A percentile compares a stretch with the other conserved stretches of the same genome.
These are phyloP conservation scores for Eumerus sabulonum DNA, from an alignment of 2,888 invertebrate genomes.

Conservation along the genomic window DNA sequence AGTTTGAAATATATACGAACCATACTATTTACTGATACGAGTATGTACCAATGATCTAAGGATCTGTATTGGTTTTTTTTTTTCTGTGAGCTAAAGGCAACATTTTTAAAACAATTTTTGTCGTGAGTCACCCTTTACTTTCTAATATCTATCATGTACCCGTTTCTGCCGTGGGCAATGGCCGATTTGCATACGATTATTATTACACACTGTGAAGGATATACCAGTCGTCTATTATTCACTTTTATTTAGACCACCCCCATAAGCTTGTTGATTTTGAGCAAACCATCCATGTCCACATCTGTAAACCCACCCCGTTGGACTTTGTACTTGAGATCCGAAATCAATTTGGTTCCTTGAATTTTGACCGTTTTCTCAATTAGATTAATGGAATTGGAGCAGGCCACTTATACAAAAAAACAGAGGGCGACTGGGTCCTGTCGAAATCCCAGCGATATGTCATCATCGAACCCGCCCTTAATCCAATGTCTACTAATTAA, in stretches of 20 bases:
- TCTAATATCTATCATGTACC: background rate
- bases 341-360: constrained; percentile 63
- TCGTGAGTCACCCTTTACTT: constrained; percentile 39
- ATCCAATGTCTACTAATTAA: constrained; percentile 53
- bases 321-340: constrained; percentile 48
- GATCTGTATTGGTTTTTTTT: no score
- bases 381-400: constrained; percentile 65
- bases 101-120: background rate
- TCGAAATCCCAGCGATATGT: no score
- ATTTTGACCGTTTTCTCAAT: constrained; percentile 58
- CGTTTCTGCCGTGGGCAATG: constrained; percentile 1
- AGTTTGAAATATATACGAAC: no score
- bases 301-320: constrained; percentile 25
- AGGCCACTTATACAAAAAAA: constrained; percentile 53
- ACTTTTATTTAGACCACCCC: constrained; percentile 57
- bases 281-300: constrained; percentile 11
- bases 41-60: no score
- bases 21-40: no score
- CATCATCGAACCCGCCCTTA: constrained; percentile 7
- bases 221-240: constrained; percentile 54
- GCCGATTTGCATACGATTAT: constrained; percentile 1
- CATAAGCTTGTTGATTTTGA: constrained; percentile 35
- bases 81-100: background rate
- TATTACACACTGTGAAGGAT: constrained; percentile 55
- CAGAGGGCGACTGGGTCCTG: no score